Conservation (phyloP, 2,113 vertebrate genomes). For the Halichoeres trimaculatus region DNA sequence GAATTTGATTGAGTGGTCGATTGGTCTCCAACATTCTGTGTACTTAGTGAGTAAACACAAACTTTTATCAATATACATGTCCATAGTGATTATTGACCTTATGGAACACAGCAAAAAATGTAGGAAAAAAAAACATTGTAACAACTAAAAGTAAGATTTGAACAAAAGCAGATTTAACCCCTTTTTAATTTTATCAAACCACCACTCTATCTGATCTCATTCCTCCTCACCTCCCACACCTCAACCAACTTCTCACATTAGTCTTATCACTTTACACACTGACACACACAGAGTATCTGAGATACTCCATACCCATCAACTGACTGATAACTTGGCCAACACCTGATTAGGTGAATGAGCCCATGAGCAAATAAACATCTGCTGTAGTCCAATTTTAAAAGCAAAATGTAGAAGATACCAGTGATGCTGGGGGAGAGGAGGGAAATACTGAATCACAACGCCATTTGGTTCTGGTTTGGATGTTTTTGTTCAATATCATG, state of each 20-base stretch:
- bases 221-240: slow-evolving; percentile 38
- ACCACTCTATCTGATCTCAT: slow-evolving; percentile 62
- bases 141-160: too few species aligned
- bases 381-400: slow-evolving; percentile 26
- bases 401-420: not conserved
- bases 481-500: slow-evolving; percentile 32
- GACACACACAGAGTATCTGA: slow-evolving; percentile 56
- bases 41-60: too few species aligned
- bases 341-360: slow-evolving; percentile 45
- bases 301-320: slow-evolving; percentile 42
- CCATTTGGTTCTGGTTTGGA: slow-evolving; percentile 63
- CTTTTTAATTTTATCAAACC: slow-evolving; percentile 60
- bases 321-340: slow-evolving; percentile 73
- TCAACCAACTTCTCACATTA: slow-evolving; percentile 42
- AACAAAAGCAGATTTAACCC: not conserved
- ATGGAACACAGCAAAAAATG: too few species aligned
- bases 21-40: too few species aligned
- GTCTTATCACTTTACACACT: slow-evolving; percentile 44
- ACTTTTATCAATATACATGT: too few species aligned
- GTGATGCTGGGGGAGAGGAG: too few species aligned
- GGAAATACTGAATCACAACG: not conserved
- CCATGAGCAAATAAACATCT: slow-evolving; percentile 48
- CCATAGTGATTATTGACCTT: too few species aligned
- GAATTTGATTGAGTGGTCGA: too few species aligned
- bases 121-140: too few species aligned